Base-by-base conservation (phyloP, 2,113 vertebrate species). In the Oreotrochilus melanogaster region DNA sequence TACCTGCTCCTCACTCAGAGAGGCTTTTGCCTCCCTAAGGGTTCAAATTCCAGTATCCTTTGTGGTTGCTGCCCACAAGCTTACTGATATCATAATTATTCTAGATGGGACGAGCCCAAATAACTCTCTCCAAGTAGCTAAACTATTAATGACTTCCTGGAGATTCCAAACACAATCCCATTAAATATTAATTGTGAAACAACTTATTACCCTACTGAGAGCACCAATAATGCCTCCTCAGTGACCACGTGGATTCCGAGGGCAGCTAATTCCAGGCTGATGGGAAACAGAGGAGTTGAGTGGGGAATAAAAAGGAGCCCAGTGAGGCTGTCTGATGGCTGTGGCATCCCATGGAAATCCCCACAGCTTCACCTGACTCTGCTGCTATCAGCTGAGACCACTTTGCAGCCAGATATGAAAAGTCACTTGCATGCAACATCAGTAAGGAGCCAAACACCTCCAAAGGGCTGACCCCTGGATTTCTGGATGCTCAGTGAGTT, bases 181-280 rank as follows among this genome's bases (percentile, higher is more conserved):
- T 97, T 89, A 97, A 97, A 96, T 90, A 95, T 96, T 96, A 92
- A 95, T 64, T 67, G 35, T 51, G 56, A 95, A 95, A 48, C 43
- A 88, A 80, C n/a, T 45, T 89, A 82, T 75, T 74, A 90, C 14
- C 31, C 47, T 88, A 54, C 27, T 19, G 58, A 86, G 27, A 94
- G 47, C 14, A 70, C 90, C 74, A 66, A 54, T 67, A 81, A 71
- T 78, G 72, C 11, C 22, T 82, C 62, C 37, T 85, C 23, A 43
- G 42, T 25, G 71, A 80, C 74, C 60, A 67, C 60, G 37, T 21
- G 51, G 39, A 47, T 88, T 89, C 37, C 43, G 39, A 92, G 0
- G 1, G 25, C 14, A 69, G 23, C 48, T 86, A 84, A 74, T 56
- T 89, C 65, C 78, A 72, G 47, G n/a, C 12, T 88, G 67, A 92